Evolutionary conservation across 2,888 invertebrate species (phyloP), one percentile per base, ranked within the genome.

Genomic region (Drosophila melanosoma): DNA sequence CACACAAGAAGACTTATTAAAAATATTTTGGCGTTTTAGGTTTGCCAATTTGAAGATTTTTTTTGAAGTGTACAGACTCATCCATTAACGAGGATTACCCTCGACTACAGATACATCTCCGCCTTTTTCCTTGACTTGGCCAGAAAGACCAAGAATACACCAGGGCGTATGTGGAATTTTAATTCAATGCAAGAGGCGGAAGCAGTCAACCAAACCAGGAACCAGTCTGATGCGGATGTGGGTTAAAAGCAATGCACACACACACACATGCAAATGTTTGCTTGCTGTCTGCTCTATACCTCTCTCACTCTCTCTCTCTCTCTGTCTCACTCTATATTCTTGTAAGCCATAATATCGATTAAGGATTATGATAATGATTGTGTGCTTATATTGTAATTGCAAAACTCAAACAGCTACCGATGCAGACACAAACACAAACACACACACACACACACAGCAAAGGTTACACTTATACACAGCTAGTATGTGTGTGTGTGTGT

Each of bases 331-430:
- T 20, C 32, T 35, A 20, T 45, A 38, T 57, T 74, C 78, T 81
- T 81, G 82, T 83, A 89, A 90, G 90, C 84, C 85, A 84, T 85
- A 84, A 90, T 91, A 91, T 91, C 92, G 92, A 91, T 92, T 91
- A 90, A 90, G 91, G 92, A 91, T 91, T 92, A 92, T 91, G 90
- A 91, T 91, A 91, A 91, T 92, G 91, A 92, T 90, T 91, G 91
- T 92, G 88, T 91, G 91, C 91, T 92, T 91, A 91, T 89, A 86
- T 82, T 89, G 91, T 91, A 92, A 92, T 91, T 90, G 89, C 90
- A 80, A 87, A 87, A 89, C 82, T 84, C 82, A 84, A 81, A 84
- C 80, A 81, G 79, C 64, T 71, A 74, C 73, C 74, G 64, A 65
- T 60, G 70, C 70, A 67, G 49, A 65, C 66, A 69, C 51, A 62